Evolutionary conservation across 2,888 invertebrate species (phyloP).

Genomic region (Drosophila hamatofila): DNA sequence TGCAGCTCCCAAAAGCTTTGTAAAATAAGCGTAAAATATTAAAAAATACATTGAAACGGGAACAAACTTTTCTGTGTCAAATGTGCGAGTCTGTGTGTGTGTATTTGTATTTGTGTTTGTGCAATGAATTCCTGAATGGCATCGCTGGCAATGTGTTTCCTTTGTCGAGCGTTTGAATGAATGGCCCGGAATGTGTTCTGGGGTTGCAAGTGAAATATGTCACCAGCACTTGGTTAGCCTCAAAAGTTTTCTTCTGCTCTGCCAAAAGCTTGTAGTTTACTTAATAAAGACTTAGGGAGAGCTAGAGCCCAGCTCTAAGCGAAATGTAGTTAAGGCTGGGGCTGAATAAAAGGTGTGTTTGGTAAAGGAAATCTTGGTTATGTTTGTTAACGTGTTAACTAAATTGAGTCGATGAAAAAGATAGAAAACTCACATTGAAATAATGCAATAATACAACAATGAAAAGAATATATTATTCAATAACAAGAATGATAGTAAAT

Average conservation of each 20-base stretch:
- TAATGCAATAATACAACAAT: neutral
- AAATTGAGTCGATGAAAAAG: neutral
- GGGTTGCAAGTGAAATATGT: slow-evolving; percentile 51
- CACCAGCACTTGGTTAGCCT: slow-evolving; percentile 45
- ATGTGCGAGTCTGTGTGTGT: neutral
- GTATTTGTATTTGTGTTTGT: slow-evolving; percentile 6
- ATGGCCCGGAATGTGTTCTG: slow-evolving; percentile 31
- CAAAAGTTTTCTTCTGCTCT: slow-evolving; percentile 24
- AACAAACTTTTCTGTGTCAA: slow-evolving; percentile 31
- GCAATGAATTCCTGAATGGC: slow-evolving; percentile 14
- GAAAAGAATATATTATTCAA: neutral
- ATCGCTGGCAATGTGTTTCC: slow-evolving; percentile 7
- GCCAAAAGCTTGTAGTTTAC: slow-evolving; percentile 6
- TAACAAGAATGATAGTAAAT: neutral
- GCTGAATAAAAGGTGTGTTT: neutral
- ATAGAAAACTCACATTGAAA: neutral
- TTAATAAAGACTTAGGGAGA: no score
- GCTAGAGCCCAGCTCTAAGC: neutral
- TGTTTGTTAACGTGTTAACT: neutral
- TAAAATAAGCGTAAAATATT: slow-evolving; percentile 45
- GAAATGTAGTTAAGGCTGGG: neutral
- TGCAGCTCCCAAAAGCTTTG: slow-evolving; percentile 16
- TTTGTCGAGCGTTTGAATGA: slow-evolving; percentile 37
- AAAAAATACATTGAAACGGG: slow-evolving; percentile 31
- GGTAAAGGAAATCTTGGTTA: neutral